These are phyloP conservation scores for Nebria brevicollis DNA, from an alignment of 2,888 invertebrate species.

Conservation along the genomic window DNA sequence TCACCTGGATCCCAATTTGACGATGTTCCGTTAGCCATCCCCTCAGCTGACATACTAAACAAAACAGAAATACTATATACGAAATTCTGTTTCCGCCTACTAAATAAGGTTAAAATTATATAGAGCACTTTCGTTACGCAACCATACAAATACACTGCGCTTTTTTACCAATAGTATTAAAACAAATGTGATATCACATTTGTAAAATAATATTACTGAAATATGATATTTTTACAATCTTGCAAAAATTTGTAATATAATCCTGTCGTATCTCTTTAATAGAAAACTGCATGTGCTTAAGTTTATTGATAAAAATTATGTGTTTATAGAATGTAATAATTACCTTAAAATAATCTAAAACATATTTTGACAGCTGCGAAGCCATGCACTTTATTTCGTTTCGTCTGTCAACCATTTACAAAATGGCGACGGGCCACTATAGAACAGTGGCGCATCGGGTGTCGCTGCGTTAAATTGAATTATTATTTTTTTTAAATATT, in stretches of 20 bases:
- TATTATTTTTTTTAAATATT: too few relatives aligned
- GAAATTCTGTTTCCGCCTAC: neutral
- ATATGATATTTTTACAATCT: constrained; percentile 15
- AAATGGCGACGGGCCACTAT: constrained; percentile 29
- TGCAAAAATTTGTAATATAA: constrained; percentile 22
- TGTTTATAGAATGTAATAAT: neutral
- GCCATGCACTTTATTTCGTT: constrained; percentile 33
- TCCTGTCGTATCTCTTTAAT: constrained; percentile 1
- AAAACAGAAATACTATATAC: constrained; percentile 29
- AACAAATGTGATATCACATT: constrained; percentile 13
- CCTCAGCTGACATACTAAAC: constrained; percentile 68
- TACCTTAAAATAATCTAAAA: constrained; percentile 41
- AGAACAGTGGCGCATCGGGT: neutral
- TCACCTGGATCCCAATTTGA: constrained; percentile 72
- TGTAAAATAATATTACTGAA: neutral
- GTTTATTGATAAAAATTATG: neutral
- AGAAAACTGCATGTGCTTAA: neutral
- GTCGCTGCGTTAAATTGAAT: neutral
- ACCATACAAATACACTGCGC: neutral
- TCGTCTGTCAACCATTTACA: constrained; percentile 30
- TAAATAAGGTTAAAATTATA: constrained; percentile 11
- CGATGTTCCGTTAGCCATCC: constrained; percentile 67
- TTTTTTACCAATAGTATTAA: neutral
- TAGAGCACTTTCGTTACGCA: constrained; percentile 2
- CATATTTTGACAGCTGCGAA: constrained; percentile 43